Base-by-base conservation (phyloP, 2,888 invertebrate species). In the Sceliomorpha sp. region DNA sequence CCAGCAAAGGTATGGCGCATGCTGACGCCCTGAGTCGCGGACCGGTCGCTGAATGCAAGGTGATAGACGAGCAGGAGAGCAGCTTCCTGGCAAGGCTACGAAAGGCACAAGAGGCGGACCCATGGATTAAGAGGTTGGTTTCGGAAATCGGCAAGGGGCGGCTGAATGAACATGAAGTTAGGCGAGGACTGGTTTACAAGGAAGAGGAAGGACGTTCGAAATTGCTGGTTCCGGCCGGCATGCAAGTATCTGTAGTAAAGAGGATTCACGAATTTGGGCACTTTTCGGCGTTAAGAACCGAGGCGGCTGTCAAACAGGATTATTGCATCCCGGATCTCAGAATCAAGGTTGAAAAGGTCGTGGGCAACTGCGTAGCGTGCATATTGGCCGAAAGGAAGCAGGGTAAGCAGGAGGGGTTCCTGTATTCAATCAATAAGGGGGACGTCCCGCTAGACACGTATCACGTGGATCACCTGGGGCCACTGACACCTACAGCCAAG, bases 1-100 rank as follows among this genome's bases (percentile, higher is more conserved):
- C n/a, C n/a, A n/a, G n/a, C n/a, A n/a, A n/a, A n/a, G n/a, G n/a
- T n/a, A n/a, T n/a, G n/a, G n/a, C n/a, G n/a, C n/a, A n/a, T n/a
- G n/a, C n/a, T n/a, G n/a, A n/a, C n/a, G n/a, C n/a, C n/a, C n/a
- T n/a, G n/a, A n/a, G n/a, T n/a, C n/a, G n/a, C n/a, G n/a, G n/a
- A n/a, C 39, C 17, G 1, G 39, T 20, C 20, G 9, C 14, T 1
- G 39, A 39, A 10, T 39, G 39, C 20, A n/a, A 13, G 20, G 10
- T 39, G 39, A 39, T 39, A 7, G 39, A 39, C 2, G 39, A 39
- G 9, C 20, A 39, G 20, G 20, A 20, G 1, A 7, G 10, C 9
- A 8, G 39, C 17, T 39, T 39, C 4, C 20, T 17, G 20, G 39
- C n/a, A 9, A 39, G 20, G 24, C 9, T 39, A 24, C 17, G 39